A percentile compares a stretch with the other conserved stretches of the same genome.
These are phyloP conservation scores for Argentina silus DNA, from an alignment of 2,797 vertebrate genomes.

Conservation along the genomic window DNA sequence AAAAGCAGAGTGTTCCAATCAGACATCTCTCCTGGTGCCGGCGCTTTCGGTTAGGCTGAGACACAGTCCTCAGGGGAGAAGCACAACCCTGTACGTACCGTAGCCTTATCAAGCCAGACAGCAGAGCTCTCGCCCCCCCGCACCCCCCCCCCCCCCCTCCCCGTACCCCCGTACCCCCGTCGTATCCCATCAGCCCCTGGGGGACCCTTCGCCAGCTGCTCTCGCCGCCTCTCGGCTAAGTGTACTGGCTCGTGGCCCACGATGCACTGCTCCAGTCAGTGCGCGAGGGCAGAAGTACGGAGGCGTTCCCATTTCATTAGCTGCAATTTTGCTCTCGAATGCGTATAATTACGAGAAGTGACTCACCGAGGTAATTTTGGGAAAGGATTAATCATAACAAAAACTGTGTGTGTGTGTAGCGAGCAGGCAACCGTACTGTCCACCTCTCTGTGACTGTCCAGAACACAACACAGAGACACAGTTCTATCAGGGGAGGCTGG, in stretches of 20 bases:
- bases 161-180: neutral
- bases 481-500: too few species aligned
- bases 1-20: neutral
- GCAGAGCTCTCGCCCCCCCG: neutral
- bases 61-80: neutral
- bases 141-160: neutral
- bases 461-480: too few species aligned
- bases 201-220: slow-evolving; percentile 12
- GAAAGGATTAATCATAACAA: neutral
- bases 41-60: too few species aligned
- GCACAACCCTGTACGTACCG: too few species aligned
- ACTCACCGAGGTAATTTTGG: slow-evolving; percentile 6
- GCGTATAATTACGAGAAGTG: slow-evolving; percentile 12
- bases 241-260: slow-evolving; percentile 15
- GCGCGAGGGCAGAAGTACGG: slow-evolving; percentile 11
- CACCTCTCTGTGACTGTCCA: too few species aligned
- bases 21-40: neutral
- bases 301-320: slow-evolving; percentile 19
- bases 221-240: slow-evolving; percentile 1
- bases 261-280: slow-evolving; percentile 12
- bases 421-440: too few species aligned
- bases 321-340: slow-evolving; percentile 8
- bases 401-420: neutral
- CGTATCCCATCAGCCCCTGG: neutral
- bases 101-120: neutral